Evolutionary conservation across 1,140 invertebrate species (phyloP), one percentile per base, ranked within the genome.

Genomic region (Lordiphosa collinella): DNA sequence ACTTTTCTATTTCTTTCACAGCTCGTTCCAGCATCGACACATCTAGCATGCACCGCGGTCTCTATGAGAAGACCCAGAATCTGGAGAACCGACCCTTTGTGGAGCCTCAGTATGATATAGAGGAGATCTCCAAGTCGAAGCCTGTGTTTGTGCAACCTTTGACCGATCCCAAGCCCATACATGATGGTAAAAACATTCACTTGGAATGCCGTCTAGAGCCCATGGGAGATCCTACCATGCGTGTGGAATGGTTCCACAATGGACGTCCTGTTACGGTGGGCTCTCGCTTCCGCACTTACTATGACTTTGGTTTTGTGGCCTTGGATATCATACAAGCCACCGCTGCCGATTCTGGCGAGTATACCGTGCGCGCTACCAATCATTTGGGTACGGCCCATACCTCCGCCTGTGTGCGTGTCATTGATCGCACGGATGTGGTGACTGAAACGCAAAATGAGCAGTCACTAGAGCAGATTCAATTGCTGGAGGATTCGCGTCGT

Each of bases 201-300:
- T 89, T 97, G 38, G 96, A 97, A 89, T 96, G 96, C 71, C 92
- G 96, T 38, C 89, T 98, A 51, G 97, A 98, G 89, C 96, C 97
- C 1, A 96, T 97, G 93, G 95, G 95, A 16, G 97, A 98, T 90
- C 96, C 96, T n/a, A 96, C 96, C 1, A 97, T 98, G 95, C 92
- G 94, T 78, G 96, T 98, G 3, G 97, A 98, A 90, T 98, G 97
- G 97, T 97, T 95, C 91, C 95, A 96, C 61, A 98, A 98, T 90
- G 97, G 96, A 22, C 92, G 93, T 71, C 93, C 95, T 7, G 92
- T 97, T 0, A 96, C 95, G 6, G 94, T 97, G 51, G 95, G 95
- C 41, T 97, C 96, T 4, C 92, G 97, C 76, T 97, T 98, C 90
- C 93, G 95, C 84, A 98, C 96, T n/a, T 97, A 98, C 75, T 96